Evolutionary conservation across 2,797 vertebrate species (phyloP).

Genomic region (Petrocephalus schoutedeni): DNA sequence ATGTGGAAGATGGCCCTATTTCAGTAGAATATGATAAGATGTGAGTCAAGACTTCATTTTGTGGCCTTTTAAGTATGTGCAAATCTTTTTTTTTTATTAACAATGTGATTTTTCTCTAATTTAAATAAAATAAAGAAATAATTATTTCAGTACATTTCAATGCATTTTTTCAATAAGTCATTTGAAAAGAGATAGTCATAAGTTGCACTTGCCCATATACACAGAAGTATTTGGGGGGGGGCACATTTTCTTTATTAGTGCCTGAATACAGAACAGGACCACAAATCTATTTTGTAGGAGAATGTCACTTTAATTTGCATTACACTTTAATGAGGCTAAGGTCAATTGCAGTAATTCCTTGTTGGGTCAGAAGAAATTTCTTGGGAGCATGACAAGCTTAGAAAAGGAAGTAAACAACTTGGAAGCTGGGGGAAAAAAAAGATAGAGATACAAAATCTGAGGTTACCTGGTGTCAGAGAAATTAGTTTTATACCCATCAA

Average conservation of each 20-base stretch:
- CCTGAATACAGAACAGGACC: not conserved
- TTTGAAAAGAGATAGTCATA: not conserved
- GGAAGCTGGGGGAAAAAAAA: not conserved
- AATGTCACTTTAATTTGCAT: not conserved
- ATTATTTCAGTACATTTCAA: not conserved
- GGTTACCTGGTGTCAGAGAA: not conserved
- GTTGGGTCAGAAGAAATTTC: constrained; percentile 1
- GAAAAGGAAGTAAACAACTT: not conserved
- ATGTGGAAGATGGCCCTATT: not conserved
- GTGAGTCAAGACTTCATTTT: not conserved
- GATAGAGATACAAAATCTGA: not conserved
- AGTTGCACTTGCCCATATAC: not conserved
- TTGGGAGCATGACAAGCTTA: not conserved
- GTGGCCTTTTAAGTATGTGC: not conserved
- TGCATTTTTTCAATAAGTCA: not conserved
- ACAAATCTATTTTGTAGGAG: not conserved
- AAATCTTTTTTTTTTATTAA: not conserved
- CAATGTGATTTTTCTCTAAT: not conserved
- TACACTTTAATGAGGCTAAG: not conserved
- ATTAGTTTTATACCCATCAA: not conserved
- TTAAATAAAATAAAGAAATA: not conserved
- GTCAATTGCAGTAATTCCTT: constrained; percentile 2
- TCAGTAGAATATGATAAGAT: not conserved
- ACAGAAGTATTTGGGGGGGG: not conserved
- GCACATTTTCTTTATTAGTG: not conserved